Base-by-base conservation (phyloP, 2,113 vertebrate species). In the Agapornis roseicollis region DNA sequence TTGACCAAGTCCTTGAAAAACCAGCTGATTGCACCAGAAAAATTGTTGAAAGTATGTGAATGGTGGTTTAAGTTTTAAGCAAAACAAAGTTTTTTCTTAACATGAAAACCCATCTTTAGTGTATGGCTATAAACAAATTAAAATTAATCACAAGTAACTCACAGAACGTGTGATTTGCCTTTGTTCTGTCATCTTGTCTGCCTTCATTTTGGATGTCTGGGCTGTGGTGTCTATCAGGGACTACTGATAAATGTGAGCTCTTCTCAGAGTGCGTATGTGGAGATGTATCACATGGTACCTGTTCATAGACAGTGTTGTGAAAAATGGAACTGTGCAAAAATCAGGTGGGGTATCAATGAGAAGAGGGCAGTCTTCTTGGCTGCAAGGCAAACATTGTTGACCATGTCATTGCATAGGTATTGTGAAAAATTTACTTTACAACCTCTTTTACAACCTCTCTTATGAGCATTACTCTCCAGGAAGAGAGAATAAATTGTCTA, bases 61-160 rank as follows among this genome's bases (percentile, higher is more conserved):
- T 31, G 88, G 79, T 94, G 56, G 80, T 69, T 50, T 70, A 79
- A 84, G 41, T 88, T 95, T 94, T 72, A 86, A 97, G 72, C 42
- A 55, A 56, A 92, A 73, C 91, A 56, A 31, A 94, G 22, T 50
- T 44, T 93, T 94, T 95, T 84, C 69, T 80, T 86, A 91, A 95
- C 89, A 77, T 96, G 76, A 90, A 93, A 92, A 58, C 91, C 96
- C 94, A 83, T 89, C 90, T 96, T 79, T 92, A 97, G 96, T 97
- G 96, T 97, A 97, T 97, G 96, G 92, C 83, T 97, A 90, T 96
- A 96, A 97, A 96, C 58, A 93, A 96, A 97, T 97, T 97, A 97
- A 97, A 97, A 96, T 94, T 97, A 97, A 97, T 96, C 87, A 94
- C 87, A 97, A 96, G 94, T 95, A 95, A 96, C 92, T 88, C 81